Evolutionary conservation across 2,797 vertebrate genomes (phyloP), one percentile per base, ranked within the genome.

Genomic region (Brotula barbata): DNA sequence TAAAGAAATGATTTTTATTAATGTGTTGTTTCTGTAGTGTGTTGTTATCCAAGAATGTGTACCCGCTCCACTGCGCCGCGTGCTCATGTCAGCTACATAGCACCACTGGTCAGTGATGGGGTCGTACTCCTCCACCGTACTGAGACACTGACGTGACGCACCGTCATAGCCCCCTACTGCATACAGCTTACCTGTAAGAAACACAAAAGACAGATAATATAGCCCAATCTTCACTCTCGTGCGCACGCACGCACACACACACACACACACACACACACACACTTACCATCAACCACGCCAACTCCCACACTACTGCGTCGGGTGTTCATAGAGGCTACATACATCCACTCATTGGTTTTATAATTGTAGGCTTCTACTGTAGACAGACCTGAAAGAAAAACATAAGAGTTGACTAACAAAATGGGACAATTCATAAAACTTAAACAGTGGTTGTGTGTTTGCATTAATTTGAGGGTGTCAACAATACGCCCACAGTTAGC

Each of bases 291-390:
- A 8, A 98, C 95, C 54, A 98, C 94, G 28, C 95, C 96, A 7
- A 98, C 96, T 1, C 96, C 96, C 78, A 98, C 96, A 53, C 96
- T 98, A 93, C 96, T 98, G 77, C 96, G 91, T 41, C 96, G 89
- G 0, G 96, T 98, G 88, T 98, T 98, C 96, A 98, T 98, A 31
- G 95, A 91, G 68, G 95, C 92, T 45, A 98, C 94, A 52, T 94
- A 95, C 54, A 92, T 87, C 96, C 96, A 98, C 78, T 97, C 94
- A 39, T 97, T 96, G 54, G 90, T 93, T 90, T 96, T 98, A 57
- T 89, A 90, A 73, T 90, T 97, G 87, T 93, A 98, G 55, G 88
- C 92, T 87, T 98, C 96, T 58, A 98, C 95, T 4, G 96, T 96
- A 0, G 95, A 92, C 71, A 98, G 74, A 79, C 96, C 96, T 98